These are phyloP conservation scores for Aythya fuligula DNA, from an alignment of 2,797 vertebrate genomes.

Conservation along the genomic window DNA sequence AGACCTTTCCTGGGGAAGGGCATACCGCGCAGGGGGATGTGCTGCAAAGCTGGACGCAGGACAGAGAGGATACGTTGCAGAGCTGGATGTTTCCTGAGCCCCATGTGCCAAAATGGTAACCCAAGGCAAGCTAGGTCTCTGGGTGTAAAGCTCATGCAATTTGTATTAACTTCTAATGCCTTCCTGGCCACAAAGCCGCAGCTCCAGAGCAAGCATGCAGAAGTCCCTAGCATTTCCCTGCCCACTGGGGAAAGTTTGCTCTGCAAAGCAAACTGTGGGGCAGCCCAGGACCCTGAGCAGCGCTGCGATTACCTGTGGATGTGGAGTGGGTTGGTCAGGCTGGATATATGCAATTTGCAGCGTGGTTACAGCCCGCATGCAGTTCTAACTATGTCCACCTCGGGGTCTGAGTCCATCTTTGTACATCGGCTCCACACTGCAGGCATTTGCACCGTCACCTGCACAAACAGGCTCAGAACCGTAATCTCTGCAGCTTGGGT, in stretches of 20 bases:
- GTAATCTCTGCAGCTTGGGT: not conserved
- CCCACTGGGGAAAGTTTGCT: not conserved
- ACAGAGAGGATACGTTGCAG: slow-evolving; percentile 57
- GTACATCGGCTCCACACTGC: not conserved
- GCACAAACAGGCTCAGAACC: not conserved
- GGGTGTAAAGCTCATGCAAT: slow-evolving; percentile 66
- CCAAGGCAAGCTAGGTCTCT: slow-evolving; percentile 51
- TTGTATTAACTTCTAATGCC: not conserved
- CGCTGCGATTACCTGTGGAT: not conserved
- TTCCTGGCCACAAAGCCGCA: not conserved
- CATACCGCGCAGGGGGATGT: not conserved
- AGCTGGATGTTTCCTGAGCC: slow-evolving; percentile 44
- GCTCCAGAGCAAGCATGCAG: not conserved
- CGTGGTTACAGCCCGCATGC: not conserved
- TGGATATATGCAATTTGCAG: not conserved
- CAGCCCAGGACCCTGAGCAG: not conserved
- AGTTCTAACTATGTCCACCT: not conserved
- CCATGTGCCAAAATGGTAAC: slow-evolving; percentile 65
- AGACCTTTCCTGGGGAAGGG: not conserved
- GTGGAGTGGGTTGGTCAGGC: not conserved
- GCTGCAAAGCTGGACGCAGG: not conserved
- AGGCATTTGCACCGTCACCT: not conserved
- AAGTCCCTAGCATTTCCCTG: not conserved
- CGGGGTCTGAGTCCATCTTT: not conserved
- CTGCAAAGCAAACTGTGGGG: not conserved